Conservation (phyloP, 2,888 invertebrate genomes). For the Melanotus villosus region DNA sequence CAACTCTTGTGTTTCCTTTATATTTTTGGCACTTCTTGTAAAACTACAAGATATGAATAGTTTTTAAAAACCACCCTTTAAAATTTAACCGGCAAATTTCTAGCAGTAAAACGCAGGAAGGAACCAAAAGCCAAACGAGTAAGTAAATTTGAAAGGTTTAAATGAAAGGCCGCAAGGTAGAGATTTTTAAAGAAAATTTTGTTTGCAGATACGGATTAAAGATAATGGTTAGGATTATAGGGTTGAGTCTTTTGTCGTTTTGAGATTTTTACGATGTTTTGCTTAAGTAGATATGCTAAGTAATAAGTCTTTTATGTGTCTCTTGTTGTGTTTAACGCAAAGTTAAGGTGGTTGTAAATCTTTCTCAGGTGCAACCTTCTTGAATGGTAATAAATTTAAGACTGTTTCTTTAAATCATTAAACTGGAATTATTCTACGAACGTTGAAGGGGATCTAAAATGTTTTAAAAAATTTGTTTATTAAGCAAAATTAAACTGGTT, state of each 20-base stretch:
- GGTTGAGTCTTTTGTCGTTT: conserved; percentile 1
- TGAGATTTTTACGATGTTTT: conserved; percentile 20
- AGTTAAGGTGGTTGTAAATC: neutral
- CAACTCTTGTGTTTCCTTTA: neutral
- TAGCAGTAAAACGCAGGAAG: neutral
- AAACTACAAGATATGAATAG: neutral
- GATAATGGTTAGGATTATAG: conserved; percentile 10
- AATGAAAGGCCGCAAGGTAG: too few species aligned
- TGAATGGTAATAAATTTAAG: neutral
- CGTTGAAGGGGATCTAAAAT: too few species aligned
- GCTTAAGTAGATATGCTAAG: conserved; percentile 17
- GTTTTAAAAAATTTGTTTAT: too few species aligned
- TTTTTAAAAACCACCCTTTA: neutral
- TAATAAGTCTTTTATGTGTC: conserved; percentile 6
- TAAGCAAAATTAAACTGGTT: too few species aligned
- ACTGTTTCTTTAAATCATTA: neutral
- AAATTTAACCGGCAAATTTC: too few species aligned
- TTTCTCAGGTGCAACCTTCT: neutral
- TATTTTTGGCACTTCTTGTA: neutral
- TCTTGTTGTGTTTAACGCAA: neutral
- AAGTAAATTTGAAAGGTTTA: too few species aligned
- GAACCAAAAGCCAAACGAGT: too few species aligned
- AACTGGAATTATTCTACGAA: too few species aligned
- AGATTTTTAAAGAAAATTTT: conserved; percentile 2
- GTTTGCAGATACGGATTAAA: conserved; percentile 19